Evolutionary conservation across 1,140 invertebrate genomes (phyloP), one percentile per base, ranked within the genome.

Genomic region (Odontomachus brunneus): DNA sequence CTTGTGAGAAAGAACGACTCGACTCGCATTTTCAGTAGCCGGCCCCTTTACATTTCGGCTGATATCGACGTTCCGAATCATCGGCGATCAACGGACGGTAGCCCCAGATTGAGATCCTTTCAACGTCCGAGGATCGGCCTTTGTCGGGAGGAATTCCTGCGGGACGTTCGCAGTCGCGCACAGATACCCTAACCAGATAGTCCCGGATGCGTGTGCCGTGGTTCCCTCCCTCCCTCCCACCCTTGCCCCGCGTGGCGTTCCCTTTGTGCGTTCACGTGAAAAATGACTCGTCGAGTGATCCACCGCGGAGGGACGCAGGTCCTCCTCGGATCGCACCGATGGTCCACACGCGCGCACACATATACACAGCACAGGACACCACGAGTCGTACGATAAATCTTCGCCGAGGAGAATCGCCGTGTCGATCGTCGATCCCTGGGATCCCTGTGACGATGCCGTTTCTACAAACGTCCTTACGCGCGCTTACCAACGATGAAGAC

Each of bases 241-340:
- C 29, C 62, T 63, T 24, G 33, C 55, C 4, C n/a, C 5, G n/a
- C 51, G 71, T 81, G 29, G 33, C 83, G 38, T 63, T 69, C 74
- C 83, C 87, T 88, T 89, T 86, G 84, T 89, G 83, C 83, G 84
- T 86, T 66, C 88, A 82, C 76, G 87, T 88, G 84, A 88, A 88
- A 89, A 88, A 89, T 88, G 87, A 88, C 84, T 86, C 76, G 72
- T 63, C 88, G 84, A 89, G 82, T 75, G 76, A 89, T 89, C 81
- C 84, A 59, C 57, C 51, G 55, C 83, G 73, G 75, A 71, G 59
- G 81, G 44, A 73, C 80, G 71, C 55, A 49, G 81, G 75, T 59
- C 75, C n/a, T 48, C 26, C 48, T 67, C 71, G 69, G 9, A 11
- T 11, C 38, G 38, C 38, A 11, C 38, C 38, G 38, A 44, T 11